phyloP scores from a whole-genome alignment of 2,888 invertebrate genomes.

The Polia nebulosa region DNA sequence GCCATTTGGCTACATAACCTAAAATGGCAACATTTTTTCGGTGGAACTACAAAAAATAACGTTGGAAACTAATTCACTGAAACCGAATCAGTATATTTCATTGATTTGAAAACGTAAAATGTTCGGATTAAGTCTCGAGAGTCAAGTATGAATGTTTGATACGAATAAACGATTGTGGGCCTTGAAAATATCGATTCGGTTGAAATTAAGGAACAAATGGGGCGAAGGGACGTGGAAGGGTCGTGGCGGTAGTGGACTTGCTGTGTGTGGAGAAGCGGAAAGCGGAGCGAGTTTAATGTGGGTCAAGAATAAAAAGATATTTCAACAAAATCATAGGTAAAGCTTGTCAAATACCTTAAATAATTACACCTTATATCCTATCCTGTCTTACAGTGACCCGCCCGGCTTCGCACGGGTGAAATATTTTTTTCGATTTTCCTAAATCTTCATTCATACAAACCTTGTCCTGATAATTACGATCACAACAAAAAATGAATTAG shows the following conservation, averaged over 20 bases:
- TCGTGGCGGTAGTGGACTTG: conserved; percentile 61
- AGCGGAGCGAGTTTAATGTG: conserved; percentile 32
- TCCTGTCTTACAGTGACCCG: too few species aligned
- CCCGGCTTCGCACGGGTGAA: too few species aligned
- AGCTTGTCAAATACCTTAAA: not conserved
- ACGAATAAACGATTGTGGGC: conserved; percentile 73
- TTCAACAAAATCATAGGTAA: not conserved
- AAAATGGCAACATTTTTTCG: conserved; percentile 6
- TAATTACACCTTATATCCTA: not conserved
- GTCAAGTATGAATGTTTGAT: conserved; percentile 75
- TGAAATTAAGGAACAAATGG: conserved; percentile 82
- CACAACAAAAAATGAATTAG: too few species aligned
- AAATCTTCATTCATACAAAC: too few species aligned
- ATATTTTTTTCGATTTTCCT: too few species aligned
- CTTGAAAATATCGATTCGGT: conserved; percentile 83
- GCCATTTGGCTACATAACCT: conserved; percentile 18
- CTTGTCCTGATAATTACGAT: too few species aligned
- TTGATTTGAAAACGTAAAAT: conserved; percentile 44
- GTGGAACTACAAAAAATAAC: conserved; percentile 14
- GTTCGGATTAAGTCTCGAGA: conserved; percentile 46
- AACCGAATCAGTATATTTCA: conserved; percentile 43
- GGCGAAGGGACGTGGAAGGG: conserved; percentile 77
- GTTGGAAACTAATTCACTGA: not conserved
- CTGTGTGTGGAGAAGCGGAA: conserved; percentile 59
- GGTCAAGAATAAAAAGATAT: not conserved